Evolutionary conservation across 2,888 invertebrate species (phyloP).

Genomic region (Rhagonycha fulva): DNA sequence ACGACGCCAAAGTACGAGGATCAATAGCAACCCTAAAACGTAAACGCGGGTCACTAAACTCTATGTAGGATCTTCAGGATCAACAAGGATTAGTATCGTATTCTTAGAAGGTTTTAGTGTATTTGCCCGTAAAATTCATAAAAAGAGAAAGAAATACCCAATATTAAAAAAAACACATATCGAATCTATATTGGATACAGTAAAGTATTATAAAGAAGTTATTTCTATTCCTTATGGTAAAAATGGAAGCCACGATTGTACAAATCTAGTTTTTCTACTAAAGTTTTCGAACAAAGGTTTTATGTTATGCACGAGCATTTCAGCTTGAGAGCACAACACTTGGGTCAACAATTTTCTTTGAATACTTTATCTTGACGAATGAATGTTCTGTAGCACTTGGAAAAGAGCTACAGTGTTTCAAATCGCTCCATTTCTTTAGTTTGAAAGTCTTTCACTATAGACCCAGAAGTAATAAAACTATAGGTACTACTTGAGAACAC

Average conservation of each 20-base stretch:
- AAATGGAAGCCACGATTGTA: not conserved
- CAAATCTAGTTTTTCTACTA: not conserved
- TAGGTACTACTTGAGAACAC: not conserved
- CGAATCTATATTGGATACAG: not conserved
- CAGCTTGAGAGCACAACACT: conserved; percentile 8
- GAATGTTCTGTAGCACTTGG: not conserved
- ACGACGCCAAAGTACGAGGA: conserved; percentile 16
- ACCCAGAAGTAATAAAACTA: not conserved
- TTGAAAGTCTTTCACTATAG: not conserved
- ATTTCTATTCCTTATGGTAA: not conserved
- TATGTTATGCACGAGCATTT: conserved; percentile 4
- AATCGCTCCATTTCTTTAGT: not conserved
- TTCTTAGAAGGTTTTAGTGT: not conserved
- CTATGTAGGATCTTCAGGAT: conserved; percentile 26
- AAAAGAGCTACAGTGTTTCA: not conserved
- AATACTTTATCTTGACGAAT: not conserved
- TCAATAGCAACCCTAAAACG: conserved; percentile 32
- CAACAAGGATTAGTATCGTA: conserved; percentile 20
- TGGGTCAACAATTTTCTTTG: conserved; percentile 10
- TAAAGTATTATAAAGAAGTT: not conserved
- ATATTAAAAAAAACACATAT: not conserved
- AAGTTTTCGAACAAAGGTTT: conserved; percentile 7
- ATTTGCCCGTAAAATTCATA: not conserved
- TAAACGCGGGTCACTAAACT: conserved; percentile 34
- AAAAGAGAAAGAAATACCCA: not conserved